Base-by-base conservation (phyloP, 2,113 vertebrate genomes). In the Antennarius striatus region DNA sequence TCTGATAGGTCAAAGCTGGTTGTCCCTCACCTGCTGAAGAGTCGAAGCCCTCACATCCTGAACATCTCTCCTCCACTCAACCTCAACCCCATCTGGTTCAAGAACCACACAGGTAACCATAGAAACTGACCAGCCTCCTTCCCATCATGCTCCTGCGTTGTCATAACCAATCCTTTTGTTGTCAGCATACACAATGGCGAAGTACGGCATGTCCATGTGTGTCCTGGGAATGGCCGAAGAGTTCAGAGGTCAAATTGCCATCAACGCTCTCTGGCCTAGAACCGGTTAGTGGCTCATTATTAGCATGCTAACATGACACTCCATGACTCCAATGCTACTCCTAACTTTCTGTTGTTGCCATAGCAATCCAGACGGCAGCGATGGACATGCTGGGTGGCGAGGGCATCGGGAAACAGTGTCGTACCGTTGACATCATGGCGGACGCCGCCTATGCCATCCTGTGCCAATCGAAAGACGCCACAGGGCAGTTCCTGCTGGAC, bases 201-300 rank as follows among this genome's bases (percentile, higher is more conserved):
- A 99, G 75, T 99, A 98, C 22, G 97, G 97, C 7, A 99, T 99
- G 97, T 99, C 98, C 67, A 98, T 99, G 96, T 99, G 96, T 56
- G 96, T 98, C 42, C 92, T 99, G 83, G 98, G 98, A 69, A 99
- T 99, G 97, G 93, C 98, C 3, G 96, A 99, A 86, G 97, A 99
- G 92, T 99, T 97, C 91, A 93, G 79, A 91, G 96, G 95, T 85
- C 95, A 96, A 86, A 94, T 99, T 54, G 96, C 96, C 4, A 93
- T 99, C 72, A 99, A 99, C 79, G 98, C 97, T 30, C 93, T 99
- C 36, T 99, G 98, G 98, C 98, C 97, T 22, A 95, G 88, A 91
- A 99, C 97, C 68, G 97, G 97, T 98, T 48, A 66, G 80, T 70
- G 48, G 42, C 54, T 48, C 55, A 15, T 0, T 2, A 15, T 39